Conservation (phyloP, 2,797 vertebrate species). For the Acanthurus tractus region DNA sequence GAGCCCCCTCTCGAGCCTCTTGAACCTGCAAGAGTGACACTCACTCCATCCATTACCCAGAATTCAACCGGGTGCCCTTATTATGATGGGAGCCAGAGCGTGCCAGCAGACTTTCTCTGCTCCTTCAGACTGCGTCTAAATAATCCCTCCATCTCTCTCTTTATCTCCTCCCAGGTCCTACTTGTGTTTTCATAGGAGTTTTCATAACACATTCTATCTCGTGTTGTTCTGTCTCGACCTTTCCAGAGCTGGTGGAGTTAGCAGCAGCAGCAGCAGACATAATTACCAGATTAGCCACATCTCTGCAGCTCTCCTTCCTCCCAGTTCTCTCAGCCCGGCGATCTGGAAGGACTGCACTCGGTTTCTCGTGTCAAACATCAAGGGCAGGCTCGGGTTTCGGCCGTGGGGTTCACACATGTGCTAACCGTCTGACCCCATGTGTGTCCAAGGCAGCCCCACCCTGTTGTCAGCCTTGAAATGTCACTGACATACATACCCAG, state of each 20-base stretch:
- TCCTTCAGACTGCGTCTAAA: constrained; percentile 25
- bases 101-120: constrained; percentile 25
- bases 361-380: constrained; percentile 58
- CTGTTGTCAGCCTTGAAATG: constrained; percentile 58
- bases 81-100: constrained; percentile 28
- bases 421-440: constrained; percentile 46
- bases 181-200: constrained; percentile 38
- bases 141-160: constrained; percentile 39
- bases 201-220: constrained; percentile 68
- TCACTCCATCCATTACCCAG: constrained; percentile 28
- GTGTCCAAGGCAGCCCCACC: constrained; percentile 32
- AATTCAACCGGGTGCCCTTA: constrained; percentile 33
- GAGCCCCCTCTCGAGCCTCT: constrained; percentile 25
- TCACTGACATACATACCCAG: constrained; percentile 22
- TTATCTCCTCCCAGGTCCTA: constrained; percentile 36
- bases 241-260: constrained; percentile 53
- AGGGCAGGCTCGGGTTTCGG: constrained; percentile 62
- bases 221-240: constrained; percentile 61
- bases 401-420: constrained; percentile 57
- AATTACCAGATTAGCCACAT: constrained; percentile 70
- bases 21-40: constrained; percentile 36
- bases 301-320: constrained; percentile 36
- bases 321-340: constrained; percentile 10
- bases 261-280: constrained; percentile 42
- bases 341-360: constrained; percentile 32